phyloP scores from a whole-genome alignment of 2,113 vertebrate genomes.

The Zosterops hypoxanthus region DNA sequence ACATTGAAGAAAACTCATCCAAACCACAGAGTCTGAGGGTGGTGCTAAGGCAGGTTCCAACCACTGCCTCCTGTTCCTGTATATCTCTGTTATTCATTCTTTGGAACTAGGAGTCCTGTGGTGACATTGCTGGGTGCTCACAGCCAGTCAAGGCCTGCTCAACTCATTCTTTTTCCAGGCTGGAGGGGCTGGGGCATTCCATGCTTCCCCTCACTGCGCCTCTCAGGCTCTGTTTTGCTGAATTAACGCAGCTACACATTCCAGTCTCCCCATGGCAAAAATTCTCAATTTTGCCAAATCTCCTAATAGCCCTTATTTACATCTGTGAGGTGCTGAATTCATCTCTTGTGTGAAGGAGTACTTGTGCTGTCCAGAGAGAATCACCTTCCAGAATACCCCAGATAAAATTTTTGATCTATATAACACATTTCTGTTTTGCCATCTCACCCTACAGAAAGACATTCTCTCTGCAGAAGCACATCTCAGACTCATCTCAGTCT shows the following conservation, averaged over 20 bases:
- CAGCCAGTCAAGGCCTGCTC: not conserved
- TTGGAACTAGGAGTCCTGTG: accelerated
- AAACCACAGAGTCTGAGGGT: not conserved
- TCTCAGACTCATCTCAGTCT: not conserved
- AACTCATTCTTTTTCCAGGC: not conserved
- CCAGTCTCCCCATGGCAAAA: accelerated
- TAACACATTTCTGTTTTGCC: not conserved
- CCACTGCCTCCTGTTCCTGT: not conserved
- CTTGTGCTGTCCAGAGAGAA: not conserved
- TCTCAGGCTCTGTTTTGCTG: not conserved
- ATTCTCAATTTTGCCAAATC: not conserved
- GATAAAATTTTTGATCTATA: not conserved
- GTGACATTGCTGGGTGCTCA: not conserved
- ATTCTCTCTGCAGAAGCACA: not conserved
- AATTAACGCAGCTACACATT: not conserved
- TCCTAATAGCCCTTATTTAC: not conserved
- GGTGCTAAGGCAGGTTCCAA: not conserved
- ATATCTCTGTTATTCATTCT: too few relatives aligned
- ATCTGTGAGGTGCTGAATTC: not conserved
- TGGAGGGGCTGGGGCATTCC: not conserved
- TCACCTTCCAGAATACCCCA: not conserved
- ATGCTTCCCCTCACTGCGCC: not conserved
- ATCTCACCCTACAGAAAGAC: not conserved
- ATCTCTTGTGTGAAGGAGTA: not conserved
- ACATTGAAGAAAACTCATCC: not conserved